Evolutionary conservation across 2,797 vertebrate species (phyloP).

Genomic region (Pseudochaenichthys georgianus): DNA sequence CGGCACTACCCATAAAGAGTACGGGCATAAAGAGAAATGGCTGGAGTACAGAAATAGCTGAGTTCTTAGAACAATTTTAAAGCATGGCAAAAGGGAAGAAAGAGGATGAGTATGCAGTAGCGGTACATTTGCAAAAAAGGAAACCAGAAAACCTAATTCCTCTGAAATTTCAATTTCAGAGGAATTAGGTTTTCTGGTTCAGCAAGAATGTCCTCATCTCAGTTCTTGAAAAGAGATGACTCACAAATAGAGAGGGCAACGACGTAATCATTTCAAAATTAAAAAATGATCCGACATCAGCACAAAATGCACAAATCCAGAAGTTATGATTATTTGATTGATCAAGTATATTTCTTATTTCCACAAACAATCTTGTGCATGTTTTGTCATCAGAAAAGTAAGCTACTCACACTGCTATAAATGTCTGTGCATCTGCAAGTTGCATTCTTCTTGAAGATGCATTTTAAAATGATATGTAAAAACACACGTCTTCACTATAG

Average conservation of each 20-base stretch:
- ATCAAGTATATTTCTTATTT: conserved; percentile 3
- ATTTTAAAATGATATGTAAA: conserved; percentile 7
- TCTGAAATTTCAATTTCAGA: too few relatives aligned
- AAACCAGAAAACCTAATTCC: conserved; percentile 12
- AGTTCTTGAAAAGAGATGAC: background rate
- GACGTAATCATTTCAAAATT: background rate
- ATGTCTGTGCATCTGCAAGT: background rate
- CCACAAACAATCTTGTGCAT: background rate
- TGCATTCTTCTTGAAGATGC: background rate
- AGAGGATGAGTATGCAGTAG: conserved; percentile 8
- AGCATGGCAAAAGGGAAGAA: background rate
- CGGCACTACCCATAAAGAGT: conserved; percentile 8
- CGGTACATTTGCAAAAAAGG: background rate
- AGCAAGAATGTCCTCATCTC: background rate
- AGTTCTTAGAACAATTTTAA: conserved; percentile 8
- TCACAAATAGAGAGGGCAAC: conserved; percentile 5
- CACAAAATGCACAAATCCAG: conserved; percentile 21
- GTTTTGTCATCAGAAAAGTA: background rate
- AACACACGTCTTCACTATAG: background rate
- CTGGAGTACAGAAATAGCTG: background rate
- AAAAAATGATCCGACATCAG: background rate
- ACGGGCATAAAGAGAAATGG: background rate
- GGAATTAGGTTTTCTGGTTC: too few relatives aligned
- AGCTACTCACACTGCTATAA: background rate
- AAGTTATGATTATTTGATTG: background rate